Percentiles rank a stretch among this genome's conserved stretches.
These are phyloP conservation scores for Natator depressus DNA, from an alignment of 2,113 vertebrate species.

Conservation along the genomic window DNA sequence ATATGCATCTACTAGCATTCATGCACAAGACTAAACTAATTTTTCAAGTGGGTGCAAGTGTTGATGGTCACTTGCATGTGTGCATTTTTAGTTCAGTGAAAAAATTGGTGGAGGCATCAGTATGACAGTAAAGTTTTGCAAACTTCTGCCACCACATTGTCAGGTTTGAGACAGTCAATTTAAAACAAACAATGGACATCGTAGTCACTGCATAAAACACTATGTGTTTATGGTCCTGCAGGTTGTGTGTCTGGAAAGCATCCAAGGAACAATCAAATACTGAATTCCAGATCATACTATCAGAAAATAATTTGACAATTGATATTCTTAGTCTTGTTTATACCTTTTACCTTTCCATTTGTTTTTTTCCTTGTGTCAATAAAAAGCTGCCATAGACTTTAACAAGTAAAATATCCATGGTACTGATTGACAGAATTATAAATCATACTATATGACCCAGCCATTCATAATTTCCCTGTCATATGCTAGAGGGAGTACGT, in stretches of 20 bases:
- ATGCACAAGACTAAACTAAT: neutral
- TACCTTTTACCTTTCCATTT: neutral
- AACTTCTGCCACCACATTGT: neutral
- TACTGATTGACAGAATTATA: slow-evolving; percentile 64
- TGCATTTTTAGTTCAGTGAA: slow-evolving; percentile 46
- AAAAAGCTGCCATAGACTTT: slow-evolving; percentile 33
- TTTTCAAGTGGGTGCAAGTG: slow-evolving; percentile 66
- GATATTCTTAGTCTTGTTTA: slow-evolving; percentile 31
- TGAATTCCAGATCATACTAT: slow-evolving; percentile 30
- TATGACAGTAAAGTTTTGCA: neutral
- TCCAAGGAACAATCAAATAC: slow-evolving; percentile 10
- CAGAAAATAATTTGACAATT: slow-evolving; percentile 36
- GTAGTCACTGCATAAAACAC: neutral
- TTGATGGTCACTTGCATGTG: neutral
- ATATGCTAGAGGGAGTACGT: neutral
- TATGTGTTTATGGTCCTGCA: neutral
- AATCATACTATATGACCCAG: slow-evolving; percentile 37
- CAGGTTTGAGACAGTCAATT: no score
- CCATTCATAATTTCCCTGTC: slow-evolving; percentile 37
- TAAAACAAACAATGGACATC: neutral
- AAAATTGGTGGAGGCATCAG: neutral
- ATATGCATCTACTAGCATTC: neutral
- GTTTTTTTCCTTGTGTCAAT: slow-evolving; percentile 35
- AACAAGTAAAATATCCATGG: slow-evolving; percentile 7
- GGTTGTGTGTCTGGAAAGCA: neutral